Evolutionary conservation across 2,888 invertebrate species (phyloP), one percentile per base, ranked within the genome.

Genomic region (Gastracanthus pulcherrimus): DNA sequence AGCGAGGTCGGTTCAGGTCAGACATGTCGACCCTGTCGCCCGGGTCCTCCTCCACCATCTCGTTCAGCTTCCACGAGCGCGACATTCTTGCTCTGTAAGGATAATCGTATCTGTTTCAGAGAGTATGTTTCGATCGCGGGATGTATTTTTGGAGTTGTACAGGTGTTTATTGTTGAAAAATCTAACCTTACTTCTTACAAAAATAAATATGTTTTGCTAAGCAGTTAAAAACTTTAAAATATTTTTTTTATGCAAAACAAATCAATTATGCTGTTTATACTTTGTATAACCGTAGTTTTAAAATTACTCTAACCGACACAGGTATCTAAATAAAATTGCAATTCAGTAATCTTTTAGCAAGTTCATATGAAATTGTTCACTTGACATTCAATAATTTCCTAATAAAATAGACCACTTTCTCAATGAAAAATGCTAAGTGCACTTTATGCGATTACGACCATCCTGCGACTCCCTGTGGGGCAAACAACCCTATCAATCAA

Each of bases 21-120:
- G 36, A n/a, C 29, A 71, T 41, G 51, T 71, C 67, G 75, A n/a
- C 70, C 72, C 34, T 60, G 0, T 70, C 23, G 6, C 69, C 26
- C 0, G 81, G 76, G 7, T 82, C 23, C 45, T 82, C 79, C 16
- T 77, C 66, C 16, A 41, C 19, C 41, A 38, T 64, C 45, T 60
- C 80, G 60, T 66, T 78, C 11, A 71, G 38, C 58, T 69, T 71
- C 75, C 77, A 62, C 34, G 79, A 70, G 64, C 76, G 67, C 19
- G 77, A 55, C 74, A 77, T 70, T 41, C 16, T 67, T 70, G 51
- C n/a, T 83, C 41, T 71, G 29, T 7, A 62, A 62, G 9, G 6
- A 31, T 31, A 26, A 29, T 3, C 3, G 29, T 13, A 13, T 23
- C n/a, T 9, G 4, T 19, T 3, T n/a, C 48, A 13, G 19, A 2